Percentiles rank a stretch among this genome's conserved stretches.
Conservation (phyloP, 2,113 vertebrate species). For the Sinocyclocheilus grahami region DNA sequence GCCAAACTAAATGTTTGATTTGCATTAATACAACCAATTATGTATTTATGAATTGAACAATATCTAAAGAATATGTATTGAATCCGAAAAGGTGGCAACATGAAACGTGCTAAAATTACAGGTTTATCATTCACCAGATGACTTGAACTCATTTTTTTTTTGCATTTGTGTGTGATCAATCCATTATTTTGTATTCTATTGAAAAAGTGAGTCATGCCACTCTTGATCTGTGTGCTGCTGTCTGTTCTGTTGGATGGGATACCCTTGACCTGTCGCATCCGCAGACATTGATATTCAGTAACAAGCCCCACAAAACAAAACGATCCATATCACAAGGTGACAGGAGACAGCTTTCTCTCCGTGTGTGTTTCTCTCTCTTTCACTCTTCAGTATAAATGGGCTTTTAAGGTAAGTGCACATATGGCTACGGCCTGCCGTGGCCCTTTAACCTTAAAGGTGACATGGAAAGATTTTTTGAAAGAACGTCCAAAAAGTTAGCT, state of each 20-base stretch:
- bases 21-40: background rate
- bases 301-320: conserved; percentile 44
- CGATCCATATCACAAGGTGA: conserved; percentile 54
- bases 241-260: conserved; percentile 22
- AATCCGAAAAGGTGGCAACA: background rate
- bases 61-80: background rate
- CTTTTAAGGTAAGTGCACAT: conserved; percentile 49
- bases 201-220: conserved; percentile 16
- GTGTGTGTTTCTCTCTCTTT: conserved; percentile 18
- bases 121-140: background rate
- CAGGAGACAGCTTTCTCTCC: conserved; percentile 24
- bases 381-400: conserved; percentile 31
- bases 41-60: background rate
- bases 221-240: conserved; percentile 10
- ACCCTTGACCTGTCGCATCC: conserved; percentile 24
- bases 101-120: background rate
- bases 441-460: conserved; percentile 20
- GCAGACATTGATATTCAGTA: conserved; percentile 49
- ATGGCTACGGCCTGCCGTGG: conserved; percentile 20
- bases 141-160: background rate
- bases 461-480: conserved; percentile 19
- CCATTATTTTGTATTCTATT: background rate
- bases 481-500: conserved; percentile 20
- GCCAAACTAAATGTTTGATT: background rate
- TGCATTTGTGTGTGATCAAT: background rate